Conservation (phyloP, 2,888 invertebrate species). For the Ptychoptera contaminata region DNA sequence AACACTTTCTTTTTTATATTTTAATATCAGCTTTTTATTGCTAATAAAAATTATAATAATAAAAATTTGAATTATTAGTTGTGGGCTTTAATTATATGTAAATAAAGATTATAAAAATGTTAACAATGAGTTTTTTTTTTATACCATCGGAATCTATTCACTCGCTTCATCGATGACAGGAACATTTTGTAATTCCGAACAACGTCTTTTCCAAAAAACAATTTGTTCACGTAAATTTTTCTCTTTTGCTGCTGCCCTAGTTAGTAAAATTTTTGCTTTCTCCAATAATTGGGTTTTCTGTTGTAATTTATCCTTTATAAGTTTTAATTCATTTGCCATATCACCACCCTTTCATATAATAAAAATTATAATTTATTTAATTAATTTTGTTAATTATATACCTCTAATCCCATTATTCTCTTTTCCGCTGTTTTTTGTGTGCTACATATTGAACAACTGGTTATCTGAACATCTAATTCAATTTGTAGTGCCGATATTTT, state of each 20-base stretch:
- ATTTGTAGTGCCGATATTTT: slow-evolving; percentile 23
- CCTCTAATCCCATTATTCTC: slow-evolving; percentile 4
- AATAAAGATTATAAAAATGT: too few relatives aligned
- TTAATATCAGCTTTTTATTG: too few relatives aligned
- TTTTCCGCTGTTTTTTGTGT: neutral
- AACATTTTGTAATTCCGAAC: slow-evolving; percentile 30
- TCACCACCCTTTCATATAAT: neutral
- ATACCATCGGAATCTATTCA: slow-evolving; percentile 22
- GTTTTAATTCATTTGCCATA: slow-evolving; percentile 29
- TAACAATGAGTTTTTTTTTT: neutral
- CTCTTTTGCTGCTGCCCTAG: slow-evolving; percentile 47
- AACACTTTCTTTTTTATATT: too few relatives aligned
- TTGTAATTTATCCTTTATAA: slow-evolving; percentile 37
- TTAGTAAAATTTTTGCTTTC: slow-evolving; percentile 45
- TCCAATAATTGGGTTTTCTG: slow-evolving; percentile 44
- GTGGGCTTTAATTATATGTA: too few relatives aligned
- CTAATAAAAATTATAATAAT: too few relatives aligned
- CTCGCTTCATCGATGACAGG: slow-evolving; percentile 32
- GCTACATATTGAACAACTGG: slow-evolving; percentile 11
- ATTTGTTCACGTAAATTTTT: slow-evolving; percentile 40
- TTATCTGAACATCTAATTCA: slow-evolving; percentile 19
- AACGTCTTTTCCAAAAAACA: slow-evolving; percentile 26
- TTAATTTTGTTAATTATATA: neutral
- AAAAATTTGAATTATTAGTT: too few relatives aligned
- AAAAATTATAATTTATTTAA: neutral